Percentiles rank a stretch among this genome's conserved stretches.
Evolutionary conservation across 2,113 vertebrate species (phyloP).

Genomic region (Cercopithecus mona): DNA sequence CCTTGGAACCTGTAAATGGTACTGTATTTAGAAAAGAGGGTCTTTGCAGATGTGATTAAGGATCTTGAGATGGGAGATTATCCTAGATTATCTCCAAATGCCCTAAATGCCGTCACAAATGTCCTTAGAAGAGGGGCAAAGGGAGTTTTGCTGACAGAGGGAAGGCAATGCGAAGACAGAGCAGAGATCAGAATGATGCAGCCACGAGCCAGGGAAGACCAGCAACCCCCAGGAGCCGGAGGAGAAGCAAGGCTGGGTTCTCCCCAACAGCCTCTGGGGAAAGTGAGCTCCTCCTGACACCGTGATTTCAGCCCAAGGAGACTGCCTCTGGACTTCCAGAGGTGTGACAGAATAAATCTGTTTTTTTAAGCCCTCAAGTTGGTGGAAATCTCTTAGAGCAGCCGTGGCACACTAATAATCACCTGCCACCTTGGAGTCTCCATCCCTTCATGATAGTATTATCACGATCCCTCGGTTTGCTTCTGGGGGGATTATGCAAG

Average conservation of each 20-base stretch:
- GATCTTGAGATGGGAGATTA: background rate
- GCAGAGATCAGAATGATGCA: background rate
- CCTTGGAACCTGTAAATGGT: background rate
- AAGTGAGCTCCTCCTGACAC: background rate
- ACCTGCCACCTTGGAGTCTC: background rate
- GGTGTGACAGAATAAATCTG: background rate
- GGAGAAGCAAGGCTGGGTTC: background rate
- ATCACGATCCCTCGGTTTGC: accelerated
- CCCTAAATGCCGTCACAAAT: background rate
- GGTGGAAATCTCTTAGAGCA: background rate
- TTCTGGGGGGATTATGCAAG: background rate
- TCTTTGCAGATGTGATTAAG: background rate
- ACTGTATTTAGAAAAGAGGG: background rate
- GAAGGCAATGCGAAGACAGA: accelerated
- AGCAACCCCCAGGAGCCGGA: background rate
- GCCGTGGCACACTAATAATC: background rate
- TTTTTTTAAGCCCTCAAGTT: background rate
- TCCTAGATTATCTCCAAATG: background rate
- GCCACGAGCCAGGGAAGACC: background rate
- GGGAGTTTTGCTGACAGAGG: background rate
- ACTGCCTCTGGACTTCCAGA: background rate
- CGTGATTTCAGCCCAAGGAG: background rate
- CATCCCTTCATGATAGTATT: background rate
- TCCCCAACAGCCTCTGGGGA: background rate
- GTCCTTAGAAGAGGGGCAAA: background rate